These are phyloP conservation scores for Drosophila dunni DNA, from an alignment of 1,140 invertebrate genomes.

Conservation along the genomic window DNA sequence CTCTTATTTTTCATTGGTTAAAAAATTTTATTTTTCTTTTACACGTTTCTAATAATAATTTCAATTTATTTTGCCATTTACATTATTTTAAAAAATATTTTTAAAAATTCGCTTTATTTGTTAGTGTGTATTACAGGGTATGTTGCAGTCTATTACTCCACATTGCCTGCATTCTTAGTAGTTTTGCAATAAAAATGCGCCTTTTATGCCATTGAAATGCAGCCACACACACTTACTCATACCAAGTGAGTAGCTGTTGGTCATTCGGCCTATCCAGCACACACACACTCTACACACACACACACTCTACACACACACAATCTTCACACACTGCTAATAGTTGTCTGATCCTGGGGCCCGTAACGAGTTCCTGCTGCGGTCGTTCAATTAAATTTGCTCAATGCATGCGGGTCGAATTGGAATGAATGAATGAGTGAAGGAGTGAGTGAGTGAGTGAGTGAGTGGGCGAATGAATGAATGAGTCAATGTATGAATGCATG, in stretches of 20 bases:
- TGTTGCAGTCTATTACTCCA: not conserved
- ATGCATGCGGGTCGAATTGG: conserved; percentile 64
- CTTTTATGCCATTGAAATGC: conserved; percentile 71
- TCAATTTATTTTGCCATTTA: too few species aligned
- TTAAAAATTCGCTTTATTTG: not conserved
- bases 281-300: conserved; percentile 11
- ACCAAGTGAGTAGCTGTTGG: conserved; percentile 6
- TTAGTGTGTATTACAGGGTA: not conserved
- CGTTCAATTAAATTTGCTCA: conserved; percentile 79
- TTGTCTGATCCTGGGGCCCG: conserved; percentile 50
- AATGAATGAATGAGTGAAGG: not conserved
- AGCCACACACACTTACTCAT: conserved; percentile 40
- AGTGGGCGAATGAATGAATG: conserved; percentile 5
- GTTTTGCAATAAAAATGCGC: conserved; percentile 71
- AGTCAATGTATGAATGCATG: conserved; percentile 12
- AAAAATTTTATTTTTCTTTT: too few species aligned
- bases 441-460: not conserved
- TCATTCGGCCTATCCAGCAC: conserved; percentile 10
- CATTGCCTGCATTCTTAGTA: not conserved
- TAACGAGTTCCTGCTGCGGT: conserved; percentile 54
- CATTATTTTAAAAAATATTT: not conserved
- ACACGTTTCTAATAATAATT: too few species aligned
- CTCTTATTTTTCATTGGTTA: not conserved
- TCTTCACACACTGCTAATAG: conserved; percentile 46
- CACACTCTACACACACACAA: not conserved